Evolutionary conservation across 2,888 invertebrate species (phyloP).

Genomic region (Erebia ligea): DNA sequence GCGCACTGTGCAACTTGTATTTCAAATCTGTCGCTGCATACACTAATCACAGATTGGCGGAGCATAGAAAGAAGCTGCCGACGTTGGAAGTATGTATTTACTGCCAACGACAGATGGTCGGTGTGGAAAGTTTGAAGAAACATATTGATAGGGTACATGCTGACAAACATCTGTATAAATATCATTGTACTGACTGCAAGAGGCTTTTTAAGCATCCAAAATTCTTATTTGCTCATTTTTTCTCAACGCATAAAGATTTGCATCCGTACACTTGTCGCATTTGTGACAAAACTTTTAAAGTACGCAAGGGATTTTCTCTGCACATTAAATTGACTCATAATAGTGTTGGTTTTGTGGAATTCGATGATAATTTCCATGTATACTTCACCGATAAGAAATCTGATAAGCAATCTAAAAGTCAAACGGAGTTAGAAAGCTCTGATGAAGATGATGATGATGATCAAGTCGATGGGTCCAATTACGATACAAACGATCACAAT

Average conservation of each 20-base stretch:
- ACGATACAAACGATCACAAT: too few species aligned
- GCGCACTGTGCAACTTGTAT: slow-evolving; percentile 51
- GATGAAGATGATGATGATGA: not conserved
- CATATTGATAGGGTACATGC: slow-evolving; percentile 60
- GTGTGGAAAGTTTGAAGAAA: slow-evolving; percentile 52
- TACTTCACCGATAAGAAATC: slow-evolving; percentile 65
- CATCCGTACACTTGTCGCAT: slow-evolving; percentile 67
- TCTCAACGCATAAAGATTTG: slow-evolving; percentile 58
- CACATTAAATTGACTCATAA: slow-evolving; percentile 70
- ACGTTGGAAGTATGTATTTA: slow-evolving; percentile 56
- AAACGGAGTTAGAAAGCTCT: not conserved
- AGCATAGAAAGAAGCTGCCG: slow-evolving; percentile 51
- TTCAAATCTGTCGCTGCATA: slow-evolving; percentile 54
- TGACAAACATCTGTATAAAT: slow-evolving; percentile 64
- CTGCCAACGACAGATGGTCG: slow-evolving; percentile 62
- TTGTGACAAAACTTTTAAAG: slow-evolving; percentile 59
- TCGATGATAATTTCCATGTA: slow-evolving; percentile 68
- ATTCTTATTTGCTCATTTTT: slow-evolving; percentile 66
- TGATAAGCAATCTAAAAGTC: slow-evolving; percentile 49
- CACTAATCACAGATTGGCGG: slow-evolving; percentile 49
- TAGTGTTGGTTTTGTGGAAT: slow-evolving; percentile 66
- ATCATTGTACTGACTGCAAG: slow-evolving; percentile 60
- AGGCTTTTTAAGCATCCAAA: slow-evolving; percentile 65
- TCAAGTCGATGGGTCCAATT: too few species aligned
- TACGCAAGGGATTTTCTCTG: slow-evolving; percentile 64